These are phyloP conservation scores for Loriculus beryllinus DNA, from an alignment of 2,797 vertebrate species.

Conservation along the genomic window DNA sequence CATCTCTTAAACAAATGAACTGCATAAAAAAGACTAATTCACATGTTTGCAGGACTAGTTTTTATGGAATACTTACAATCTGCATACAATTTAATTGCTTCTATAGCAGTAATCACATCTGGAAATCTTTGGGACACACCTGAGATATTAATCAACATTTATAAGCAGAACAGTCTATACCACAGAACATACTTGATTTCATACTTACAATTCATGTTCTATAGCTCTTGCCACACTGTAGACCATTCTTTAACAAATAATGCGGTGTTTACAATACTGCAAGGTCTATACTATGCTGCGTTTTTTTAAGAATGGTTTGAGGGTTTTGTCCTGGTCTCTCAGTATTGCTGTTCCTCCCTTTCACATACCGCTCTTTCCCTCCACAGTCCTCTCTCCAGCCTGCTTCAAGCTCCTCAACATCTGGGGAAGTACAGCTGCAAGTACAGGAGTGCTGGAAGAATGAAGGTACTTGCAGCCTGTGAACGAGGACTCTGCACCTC, in stretches of 20 bases:
- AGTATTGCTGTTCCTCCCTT: background rate
- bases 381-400: background rate
- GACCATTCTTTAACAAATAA: background rate
- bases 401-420: background rate
- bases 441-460: fast-evolving
- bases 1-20: background rate
- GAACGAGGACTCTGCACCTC: background rate
- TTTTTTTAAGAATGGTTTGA: background rate
- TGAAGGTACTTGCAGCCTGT: background rate
- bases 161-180: background rate
- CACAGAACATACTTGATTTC: background rate
- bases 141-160: background rate
- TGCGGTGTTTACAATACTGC: background rate
- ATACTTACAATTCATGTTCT: background rate
- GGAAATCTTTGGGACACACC: background rate
- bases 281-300: background rate
- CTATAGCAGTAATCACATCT: background rate
- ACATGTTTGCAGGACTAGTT: background rate
- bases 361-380: background rate
- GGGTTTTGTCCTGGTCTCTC: background rate
- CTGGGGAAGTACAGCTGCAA: background rate
- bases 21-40: background rate
- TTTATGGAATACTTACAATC: background rate
- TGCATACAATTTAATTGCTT: background rate
- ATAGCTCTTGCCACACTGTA: fast-evolving